Base-by-base conservation (phyloP, 1,140 invertebrate genomes). In the Bombus huntii region DNA sequence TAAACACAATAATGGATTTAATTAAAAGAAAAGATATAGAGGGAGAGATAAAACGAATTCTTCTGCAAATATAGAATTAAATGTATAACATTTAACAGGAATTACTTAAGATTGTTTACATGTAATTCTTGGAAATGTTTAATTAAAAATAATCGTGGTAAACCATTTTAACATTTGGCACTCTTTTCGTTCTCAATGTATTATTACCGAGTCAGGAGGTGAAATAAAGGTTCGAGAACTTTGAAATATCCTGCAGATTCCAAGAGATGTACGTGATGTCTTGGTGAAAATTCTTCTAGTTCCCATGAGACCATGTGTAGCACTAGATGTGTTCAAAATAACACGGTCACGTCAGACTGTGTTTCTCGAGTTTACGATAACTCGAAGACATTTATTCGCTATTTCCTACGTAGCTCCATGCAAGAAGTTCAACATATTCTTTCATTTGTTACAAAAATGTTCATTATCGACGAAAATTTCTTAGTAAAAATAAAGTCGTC, bases 311-410 rank as follows among this genome's bases (percentile, higher is more conserved):
- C 47, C 65, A 53, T 34, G 31, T 57, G 59, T 57, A 75, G 34
- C 74, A 13, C 65, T 57, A 13, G 65, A 59, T 31, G 82, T 78
- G 74, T 78, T 78, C 65, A 65, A 83, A 65, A 83, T 83, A 83
- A 78, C 74, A 78, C 82, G 82, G 74, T 83, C 82, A 78, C 74
- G 82, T 83, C 82, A 83, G 47, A 44, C 25, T 59, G 77, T 75
- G 82, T 78, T 70, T 28, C 74, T 57, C 37, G 34, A 31, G 74
- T 78, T 83, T 83, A 83, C 82, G 82, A 78, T 78, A 78, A 83
- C 65, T 22, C 34, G 28, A 31, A n/a, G 74, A 70, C 44, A 70
- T 70, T 47, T 71, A 75, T 83, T 83, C 22, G 34, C 74, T 44
- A 42, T 68, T 78, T 83, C 47, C 44, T 59, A 78, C 74, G 37